These are phyloP conservation scores for Sinosuthora webbiana DNA, from an alignment of 2,113 vertebrate species.

Conservation along the genomic window DNA sequence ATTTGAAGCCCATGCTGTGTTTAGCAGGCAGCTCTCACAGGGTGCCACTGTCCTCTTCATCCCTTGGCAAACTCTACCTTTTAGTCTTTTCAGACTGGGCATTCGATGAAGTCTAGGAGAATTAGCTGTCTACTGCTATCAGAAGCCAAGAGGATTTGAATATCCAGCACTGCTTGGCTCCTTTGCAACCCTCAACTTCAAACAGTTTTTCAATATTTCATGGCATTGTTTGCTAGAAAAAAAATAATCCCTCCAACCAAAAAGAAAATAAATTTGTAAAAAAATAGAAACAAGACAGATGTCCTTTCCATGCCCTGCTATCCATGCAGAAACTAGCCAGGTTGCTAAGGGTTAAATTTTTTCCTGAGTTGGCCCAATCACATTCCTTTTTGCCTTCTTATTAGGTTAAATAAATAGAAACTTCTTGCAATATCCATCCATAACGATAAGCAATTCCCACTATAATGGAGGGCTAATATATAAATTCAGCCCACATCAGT, in stretches of 20 bases:
- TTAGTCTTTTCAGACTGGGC: not conserved
- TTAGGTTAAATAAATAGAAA: constrained; percentile 73
- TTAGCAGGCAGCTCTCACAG: not conserved
- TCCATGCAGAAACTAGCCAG: not conserved
- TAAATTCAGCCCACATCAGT: constrained; percentile 73
- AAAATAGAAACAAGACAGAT: not conserved
- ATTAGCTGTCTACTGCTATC: not conserved
- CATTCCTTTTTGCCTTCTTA: constrained; percentile 58
- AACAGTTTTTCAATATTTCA: constrained; percentile 1
- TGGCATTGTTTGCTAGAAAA: not conserved
- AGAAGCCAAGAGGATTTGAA: constrained; percentile 7
- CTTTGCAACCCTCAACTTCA: not conserved
- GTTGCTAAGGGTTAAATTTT: constrained; percentile 24
- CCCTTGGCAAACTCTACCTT: not conserved
- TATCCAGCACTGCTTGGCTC: not conserved
- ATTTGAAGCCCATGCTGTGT: not conserved
- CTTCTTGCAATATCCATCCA: constrained; percentile 64
- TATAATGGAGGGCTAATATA: constrained; percentile 71
- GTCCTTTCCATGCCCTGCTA: not conserved
- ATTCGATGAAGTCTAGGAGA: not conserved
- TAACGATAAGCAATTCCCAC: constrained; percentile 73
- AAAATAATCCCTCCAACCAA: not conserved
- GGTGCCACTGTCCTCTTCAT: not conserved
- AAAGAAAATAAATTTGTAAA: not conserved
- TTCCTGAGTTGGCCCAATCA: constrained; percentile 9